Base-by-base conservation (phyloP, 2,797 vertebrate species). In the Chrysocyon brachyurus region DNA sequence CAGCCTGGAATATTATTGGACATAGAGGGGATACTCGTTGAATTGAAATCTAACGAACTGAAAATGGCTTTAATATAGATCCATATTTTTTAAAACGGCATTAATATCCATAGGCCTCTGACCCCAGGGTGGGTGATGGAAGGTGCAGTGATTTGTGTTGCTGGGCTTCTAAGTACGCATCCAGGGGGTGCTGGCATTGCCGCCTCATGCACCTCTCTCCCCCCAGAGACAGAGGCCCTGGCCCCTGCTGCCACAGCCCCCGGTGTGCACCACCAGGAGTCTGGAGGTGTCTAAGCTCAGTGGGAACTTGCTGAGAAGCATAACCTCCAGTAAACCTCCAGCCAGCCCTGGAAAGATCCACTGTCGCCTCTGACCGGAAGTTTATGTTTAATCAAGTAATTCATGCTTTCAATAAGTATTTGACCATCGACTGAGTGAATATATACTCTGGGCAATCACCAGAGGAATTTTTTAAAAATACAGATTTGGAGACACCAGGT, bases 11-110 rank as follows among this genome's bases (percentile, higher is more conserved):
- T 91, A 33, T 70, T 75, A 72, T 90, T 79, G 93, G 57, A 81
- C 24, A 28, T 21, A 91, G 72, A 91, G 84, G 66, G 64, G 81
- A 52, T 26, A 17, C 81, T 96, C 49, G 9, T 2, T 84, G 84
- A 90, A 66, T 78, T 93, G 63, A 94, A 94, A 92, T 97, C 79
- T 93, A 93, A 87, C 56, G 59, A 95, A 82, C 73, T 97, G 78
- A 96, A 96, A 89, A 94, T 46, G 93, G 63, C 83, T 95, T 94
- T 77, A 89, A 63, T 63, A n/a, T 79, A 78, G 92, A 66, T 19
- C 24, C 33, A 68, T 78, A 85, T 95, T 75, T 77, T 28, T 11
- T 64, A 92, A 91, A 63, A 26, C 46, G 89, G 26, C 28, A 56
- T 70, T 79, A 81, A 40, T 40, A 81, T 24, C 63, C 26, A 2